A percentile compares a stretch with the other conserved stretches of the same genome.
Evolutionary conservation across 2,113 vertebrate species (phyloP).

Genomic region (Cyphomyrus plagiostoma): DNA sequence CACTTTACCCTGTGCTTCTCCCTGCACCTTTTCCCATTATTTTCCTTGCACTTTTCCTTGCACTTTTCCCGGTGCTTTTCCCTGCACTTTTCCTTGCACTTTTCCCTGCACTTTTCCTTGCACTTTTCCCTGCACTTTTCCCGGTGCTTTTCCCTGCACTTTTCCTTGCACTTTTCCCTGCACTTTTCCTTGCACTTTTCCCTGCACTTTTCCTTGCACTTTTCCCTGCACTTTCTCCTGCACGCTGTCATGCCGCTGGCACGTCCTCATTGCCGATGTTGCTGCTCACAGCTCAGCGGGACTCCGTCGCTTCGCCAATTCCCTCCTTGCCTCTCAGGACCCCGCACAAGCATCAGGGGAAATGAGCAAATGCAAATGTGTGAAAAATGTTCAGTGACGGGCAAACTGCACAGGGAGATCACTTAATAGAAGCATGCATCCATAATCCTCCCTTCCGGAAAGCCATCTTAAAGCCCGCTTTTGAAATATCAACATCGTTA

Average conservation of each 20-base stretch:
- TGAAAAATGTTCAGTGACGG: background rate
- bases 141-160: background rate
- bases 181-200: background rate
- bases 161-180: background rate
- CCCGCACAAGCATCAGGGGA: background rate
- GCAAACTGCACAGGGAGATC: background rate
- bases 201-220: background rate
- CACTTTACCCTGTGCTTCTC: background rate
- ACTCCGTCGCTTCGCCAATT: background rate
- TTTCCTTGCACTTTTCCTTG: background rate
- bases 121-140: too few species aligned
- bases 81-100: too few species aligned
- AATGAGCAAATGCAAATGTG: conserved; percentile 5
- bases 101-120: background rate
- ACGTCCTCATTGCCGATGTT: background rate
- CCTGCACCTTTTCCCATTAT: background rate
- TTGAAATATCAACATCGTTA: background rate
- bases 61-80: background rate
- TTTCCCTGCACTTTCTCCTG: background rate
- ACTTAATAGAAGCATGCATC: background rate
- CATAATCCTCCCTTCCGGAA: background rate
- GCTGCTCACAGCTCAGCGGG: background rate
- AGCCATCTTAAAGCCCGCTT: background rate
- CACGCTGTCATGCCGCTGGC: background rate
- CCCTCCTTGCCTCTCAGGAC: background rate